A percentile compares a stretch with the other conserved stretches of the same genome.
Conservation (phyloP, 2,888 invertebrate genomes). For the Eugnorisma glareosa region DNA sequence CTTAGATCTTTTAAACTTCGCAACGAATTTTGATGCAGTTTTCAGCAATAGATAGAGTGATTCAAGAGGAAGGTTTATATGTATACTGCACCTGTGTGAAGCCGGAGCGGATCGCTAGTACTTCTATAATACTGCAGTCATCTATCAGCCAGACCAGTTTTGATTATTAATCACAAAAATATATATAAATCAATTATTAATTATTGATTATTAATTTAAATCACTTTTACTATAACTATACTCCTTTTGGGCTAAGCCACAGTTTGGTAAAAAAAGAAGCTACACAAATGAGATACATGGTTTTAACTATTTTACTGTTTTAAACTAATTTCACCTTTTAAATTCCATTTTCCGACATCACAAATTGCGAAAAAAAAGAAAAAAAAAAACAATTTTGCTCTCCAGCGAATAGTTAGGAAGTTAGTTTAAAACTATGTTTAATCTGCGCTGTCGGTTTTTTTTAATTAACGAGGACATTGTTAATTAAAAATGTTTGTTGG, state of each 20-base stretch:
- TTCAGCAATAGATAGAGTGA: no score
- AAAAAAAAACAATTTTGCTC: conserved; percentile 43
- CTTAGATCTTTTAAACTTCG: no score
- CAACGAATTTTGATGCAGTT: no score
- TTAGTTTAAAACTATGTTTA: conserved; percentile 41
- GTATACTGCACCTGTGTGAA: no score
- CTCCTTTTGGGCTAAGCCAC: no score
- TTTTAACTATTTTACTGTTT: not conserved
- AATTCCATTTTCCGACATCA: not conserved
- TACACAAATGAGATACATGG: not conserved
- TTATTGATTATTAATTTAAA: not conserved
- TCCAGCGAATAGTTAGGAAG: conserved; percentile 34
- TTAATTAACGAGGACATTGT: conserved; percentile 18
- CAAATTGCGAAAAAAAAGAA: conserved; percentile 15
- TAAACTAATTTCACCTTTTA: not conserved
- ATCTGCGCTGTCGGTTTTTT: conserved; percentile 29
- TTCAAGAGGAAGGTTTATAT: no score
- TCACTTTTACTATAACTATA: not conserved
- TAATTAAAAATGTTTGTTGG: conserved; percentile 6
- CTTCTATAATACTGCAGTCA: not conserved
- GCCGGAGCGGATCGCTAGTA: no score
- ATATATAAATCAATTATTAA: no score
- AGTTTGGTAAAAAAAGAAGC: no score
- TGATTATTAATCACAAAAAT: no score
- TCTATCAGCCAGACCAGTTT: not conserved